phyloP scores from a whole-genome alignment of 1,140 invertebrate species.

The Macrobrachium nipponense region DNA sequence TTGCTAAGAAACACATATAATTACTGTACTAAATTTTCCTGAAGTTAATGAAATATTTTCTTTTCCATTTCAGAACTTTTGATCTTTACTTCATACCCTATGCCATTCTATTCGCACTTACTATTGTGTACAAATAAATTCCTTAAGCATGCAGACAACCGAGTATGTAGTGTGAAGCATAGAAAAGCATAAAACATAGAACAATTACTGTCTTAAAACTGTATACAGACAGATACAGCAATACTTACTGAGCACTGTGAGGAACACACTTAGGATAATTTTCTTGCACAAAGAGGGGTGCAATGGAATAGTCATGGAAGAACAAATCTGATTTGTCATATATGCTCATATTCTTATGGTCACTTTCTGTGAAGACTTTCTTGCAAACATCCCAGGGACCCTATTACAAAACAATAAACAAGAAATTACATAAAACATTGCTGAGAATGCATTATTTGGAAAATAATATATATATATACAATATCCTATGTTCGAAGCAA shows the following conservation, averaged over 20 bases:
- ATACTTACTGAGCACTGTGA: slow-evolving; percentile 75
- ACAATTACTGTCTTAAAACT: no score
- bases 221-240: background rate
- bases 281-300: slow-evolving; percentile 96
- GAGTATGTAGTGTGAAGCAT: no score
- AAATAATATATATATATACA: slow-evolving; percentile 1
- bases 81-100: no score
- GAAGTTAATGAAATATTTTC: no score
- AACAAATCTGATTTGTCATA: slow-evolving; percentile 92
- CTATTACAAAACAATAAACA: slow-evolving; percentile 67
- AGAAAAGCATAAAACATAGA: no score
- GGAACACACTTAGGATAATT: slow-evolving; percentile 89
- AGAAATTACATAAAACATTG: slow-evolving; percentile 12
- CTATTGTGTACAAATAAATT: no score
- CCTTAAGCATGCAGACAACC: no score
- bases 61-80: no score
- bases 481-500: background rate
- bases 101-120: no score
- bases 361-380: slow-evolving; percentile 87
- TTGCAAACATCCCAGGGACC: slow-evolving; percentile 94
- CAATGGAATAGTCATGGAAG: slow-evolving; percentile 96
- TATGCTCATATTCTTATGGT: slow-evolving; percentile 85
- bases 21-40: no score
- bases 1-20: background rate
- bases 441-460: background rate